These are phyloP conservation scores for Steinernema khuongi DNA, from an alignment of 1,140 invertebrate genomes.

Conservation along the genomic window DNA sequence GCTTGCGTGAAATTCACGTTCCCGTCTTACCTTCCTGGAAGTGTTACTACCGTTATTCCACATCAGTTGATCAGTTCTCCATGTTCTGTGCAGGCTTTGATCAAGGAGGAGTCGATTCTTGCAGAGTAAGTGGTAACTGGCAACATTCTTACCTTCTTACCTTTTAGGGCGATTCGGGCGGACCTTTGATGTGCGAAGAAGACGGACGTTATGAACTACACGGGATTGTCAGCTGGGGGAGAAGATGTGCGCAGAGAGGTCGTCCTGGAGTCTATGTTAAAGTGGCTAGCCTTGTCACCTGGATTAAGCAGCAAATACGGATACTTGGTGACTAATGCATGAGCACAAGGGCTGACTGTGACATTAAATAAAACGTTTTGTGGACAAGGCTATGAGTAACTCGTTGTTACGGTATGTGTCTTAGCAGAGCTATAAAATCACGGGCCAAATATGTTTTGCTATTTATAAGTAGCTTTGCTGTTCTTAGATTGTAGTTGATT, in stretches of 20 bases:
- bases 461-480: too few species aligned
- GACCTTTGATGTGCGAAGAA: slow-evolving; percentile 64
- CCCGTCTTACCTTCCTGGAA: not conserved
- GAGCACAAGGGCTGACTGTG: too few species aligned
- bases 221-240: slow-evolving; percentile 68
- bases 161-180: slow-evolving; percentile 71
- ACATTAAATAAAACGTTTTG: too few species aligned
- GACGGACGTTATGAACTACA: slow-evolving; percentile 60
- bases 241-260: slow-evolving; percentile 64
- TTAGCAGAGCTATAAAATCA: too few species aligned
- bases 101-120: not conserved
- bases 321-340: too few species aligned
- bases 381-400: too few species aligned
- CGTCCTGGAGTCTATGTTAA: slow-evolving; percentile 67
- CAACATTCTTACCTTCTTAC: not conserved
- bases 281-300: slow-evolving; percentile 61
- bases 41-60: not conserved
- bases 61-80: not conserved
- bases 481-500: too few species aligned
- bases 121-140: not conserved
- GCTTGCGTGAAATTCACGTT: not conserved
- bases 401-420: too few species aligned
- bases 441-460: too few species aligned
- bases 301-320: slow-evolving; percentile 37
- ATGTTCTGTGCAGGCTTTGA: not conserved